These are phyloP conservation scores for Melieria omissa DNA, from an alignment of 2,888 invertebrate species.

Conservation along the genomic window DNA sequence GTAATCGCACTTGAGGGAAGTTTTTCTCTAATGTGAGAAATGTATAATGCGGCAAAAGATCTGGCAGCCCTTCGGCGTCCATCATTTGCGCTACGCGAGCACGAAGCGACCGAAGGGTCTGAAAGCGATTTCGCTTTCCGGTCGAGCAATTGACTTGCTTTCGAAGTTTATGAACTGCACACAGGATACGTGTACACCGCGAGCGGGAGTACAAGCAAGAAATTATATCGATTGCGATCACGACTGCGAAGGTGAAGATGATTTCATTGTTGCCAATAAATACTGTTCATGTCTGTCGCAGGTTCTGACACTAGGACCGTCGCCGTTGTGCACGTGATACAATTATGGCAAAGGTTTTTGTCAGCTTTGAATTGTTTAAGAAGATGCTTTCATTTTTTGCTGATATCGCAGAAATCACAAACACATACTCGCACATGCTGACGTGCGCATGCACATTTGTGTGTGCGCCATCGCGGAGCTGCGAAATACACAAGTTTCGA, in stretches of 20 bases:
- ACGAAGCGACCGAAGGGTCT: slow-evolving; percentile 7
- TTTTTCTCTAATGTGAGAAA: too few species aligned
- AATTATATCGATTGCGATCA: slow-evolving; percentile 24
- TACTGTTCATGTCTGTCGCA: slow-evolving; percentile 11
- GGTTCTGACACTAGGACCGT: slow-evolving; percentile 38
- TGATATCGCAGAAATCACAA: neutral
- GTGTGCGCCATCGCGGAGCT: slow-evolving; percentile 44
- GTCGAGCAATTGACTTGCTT: slow-evolving; percentile 40
- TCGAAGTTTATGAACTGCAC: slow-evolving; percentile 61
- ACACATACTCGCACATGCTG: slow-evolving; percentile 31
- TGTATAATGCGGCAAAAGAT: too few species aligned
- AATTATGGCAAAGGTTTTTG: slow-evolving; percentile 61
- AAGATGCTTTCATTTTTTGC: slow-evolving; percentile 17
- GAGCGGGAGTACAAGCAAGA: slow-evolving; percentile 5
- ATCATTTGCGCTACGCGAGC: neutral
- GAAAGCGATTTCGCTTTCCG: neutral
- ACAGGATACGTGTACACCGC: slow-evolving; percentile 32
- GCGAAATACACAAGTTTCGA: slow-evolving; percentile 54
- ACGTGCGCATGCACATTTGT: slow-evolving; percentile 6
- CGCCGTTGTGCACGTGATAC: slow-evolving; percentile 58
- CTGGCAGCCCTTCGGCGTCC: too few species aligned
- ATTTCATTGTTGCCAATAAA: too few species aligned
- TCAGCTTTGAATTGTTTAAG: slow-evolving; percentile 54
- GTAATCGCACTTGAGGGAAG: too few species aligned
- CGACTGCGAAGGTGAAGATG: neutral